These are phyloP conservation scores for Passer domesticus DNA, from an alignment of 2,113 vertebrate species.

Conservation along the genomic window DNA sequence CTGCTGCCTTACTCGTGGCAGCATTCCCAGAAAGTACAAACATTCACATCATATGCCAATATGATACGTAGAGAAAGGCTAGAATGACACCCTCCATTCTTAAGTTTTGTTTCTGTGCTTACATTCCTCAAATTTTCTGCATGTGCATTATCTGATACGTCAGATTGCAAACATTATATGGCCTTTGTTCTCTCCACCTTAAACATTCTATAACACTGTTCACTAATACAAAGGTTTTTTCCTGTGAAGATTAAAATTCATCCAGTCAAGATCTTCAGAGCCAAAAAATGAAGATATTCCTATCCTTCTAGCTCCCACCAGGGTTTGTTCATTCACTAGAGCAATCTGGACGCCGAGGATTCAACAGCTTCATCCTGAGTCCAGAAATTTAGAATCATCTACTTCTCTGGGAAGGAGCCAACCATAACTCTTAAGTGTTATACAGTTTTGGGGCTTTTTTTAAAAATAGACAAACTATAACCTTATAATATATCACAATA, in stretches of 20 bases:
- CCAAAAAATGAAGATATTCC: background rate
- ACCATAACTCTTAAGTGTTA: background rate
- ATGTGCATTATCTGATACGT: fast-evolving
- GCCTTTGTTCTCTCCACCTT: background rate
- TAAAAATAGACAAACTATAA: background rate
- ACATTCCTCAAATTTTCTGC: background rate
- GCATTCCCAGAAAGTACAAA: background rate
- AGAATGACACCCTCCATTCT: background rate
- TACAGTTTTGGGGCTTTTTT: background rate
- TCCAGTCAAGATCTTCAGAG: background rate
- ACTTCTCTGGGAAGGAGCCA: background rate
- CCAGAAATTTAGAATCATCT: background rate
- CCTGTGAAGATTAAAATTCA: background rate
- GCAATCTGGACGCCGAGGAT: background rate
- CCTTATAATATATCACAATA: background rate
- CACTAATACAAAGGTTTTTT: fast-evolving
- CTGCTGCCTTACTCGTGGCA: background rate
- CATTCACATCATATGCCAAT: background rate
- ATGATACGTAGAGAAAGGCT: background rate
- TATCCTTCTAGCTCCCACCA: background rate
- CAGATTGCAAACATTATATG: background rate
- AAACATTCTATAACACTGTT: background rate
- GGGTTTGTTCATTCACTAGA: background rate
- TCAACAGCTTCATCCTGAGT: background rate
- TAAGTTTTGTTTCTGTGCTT: background rate